Conservation (phyloP, 2,797 vertebrate genomes). For the Podarcis lilfordi region DNA sequence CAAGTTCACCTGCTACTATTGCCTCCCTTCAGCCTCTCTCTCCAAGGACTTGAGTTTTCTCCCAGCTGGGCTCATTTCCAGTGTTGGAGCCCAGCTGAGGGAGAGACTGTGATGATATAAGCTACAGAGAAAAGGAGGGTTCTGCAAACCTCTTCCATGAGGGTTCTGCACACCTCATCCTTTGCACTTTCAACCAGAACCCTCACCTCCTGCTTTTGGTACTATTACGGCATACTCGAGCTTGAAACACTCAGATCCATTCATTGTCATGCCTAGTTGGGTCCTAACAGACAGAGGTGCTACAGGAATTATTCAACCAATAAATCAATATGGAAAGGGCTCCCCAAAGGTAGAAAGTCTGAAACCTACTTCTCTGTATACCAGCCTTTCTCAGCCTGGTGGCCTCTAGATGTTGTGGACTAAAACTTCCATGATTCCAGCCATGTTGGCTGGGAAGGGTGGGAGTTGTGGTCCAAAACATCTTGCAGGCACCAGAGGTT, state of each 20-base stretch:
- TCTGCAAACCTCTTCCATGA: too few species aligned
- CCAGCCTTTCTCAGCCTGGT: too few species aligned
- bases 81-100: neutral
- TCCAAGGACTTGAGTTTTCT: neutral
- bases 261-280: too few species aligned
- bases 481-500: neutral
- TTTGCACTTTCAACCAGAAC: neutral
- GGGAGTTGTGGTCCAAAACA: neutral
- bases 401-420: too few species aligned
- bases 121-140: too few species aligned
- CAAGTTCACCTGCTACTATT: neutral
- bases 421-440: too few species aligned
- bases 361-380: too few species aligned
- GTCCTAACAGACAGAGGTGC: too few species aligned
- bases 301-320: neutral
- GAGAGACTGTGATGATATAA: too few species aligned
- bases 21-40: neutral
- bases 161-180: too few species aligned
- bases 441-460: neutral
- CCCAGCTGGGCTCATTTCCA: neutral
- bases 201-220: neutral
- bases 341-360: neutral
- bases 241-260: neutral
- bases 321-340: neutral
- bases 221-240: neutral